phyloP scores from a whole-genome alignment of 1,140 invertebrate genomes.

The Dryas iulia region DNA sequence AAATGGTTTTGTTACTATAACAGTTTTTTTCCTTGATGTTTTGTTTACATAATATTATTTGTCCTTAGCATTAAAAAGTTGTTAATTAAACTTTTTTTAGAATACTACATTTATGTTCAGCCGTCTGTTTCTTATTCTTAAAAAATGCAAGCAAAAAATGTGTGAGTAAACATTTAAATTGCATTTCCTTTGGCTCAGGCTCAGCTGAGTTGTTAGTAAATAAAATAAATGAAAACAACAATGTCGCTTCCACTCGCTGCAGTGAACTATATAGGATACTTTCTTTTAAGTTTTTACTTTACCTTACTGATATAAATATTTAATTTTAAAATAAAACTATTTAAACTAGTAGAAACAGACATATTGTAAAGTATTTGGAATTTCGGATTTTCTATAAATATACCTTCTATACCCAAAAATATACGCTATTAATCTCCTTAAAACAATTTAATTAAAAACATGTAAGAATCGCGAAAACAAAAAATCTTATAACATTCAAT shows the following conservation, averaged over 20 bases:
- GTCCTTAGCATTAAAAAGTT: background rate
- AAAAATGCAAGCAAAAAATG: slow-evolving; percentile 3
- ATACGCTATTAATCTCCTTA: no score
- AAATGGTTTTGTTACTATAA: slow-evolving; percentile 7
- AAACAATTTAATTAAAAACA: no score
- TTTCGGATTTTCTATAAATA: no score
- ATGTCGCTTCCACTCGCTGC: slow-evolving; percentile 14
- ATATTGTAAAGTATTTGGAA: no score
- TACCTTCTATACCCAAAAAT: no score
- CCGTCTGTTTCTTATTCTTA: slow-evolving; percentile 2
- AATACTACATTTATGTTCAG: background rate
- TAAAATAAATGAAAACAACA: slow-evolving; percentile 25
- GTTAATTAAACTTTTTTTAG: background rate
- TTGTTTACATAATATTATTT: background rate
- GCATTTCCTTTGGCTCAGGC: slow-evolving; percentile 5
- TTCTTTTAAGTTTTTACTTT: slow-evolving; percentile 16
- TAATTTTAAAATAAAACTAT: no score
- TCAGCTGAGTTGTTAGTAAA: slow-evolving; percentile 18
- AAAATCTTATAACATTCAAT: no score
- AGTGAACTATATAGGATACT: slow-evolving; percentile 15
- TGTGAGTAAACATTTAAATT: slow-evolving; percentile 17
- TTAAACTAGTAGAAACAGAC: no score
- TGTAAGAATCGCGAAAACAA: no score
- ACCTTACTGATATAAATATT: slow-evolving; percentile 16
- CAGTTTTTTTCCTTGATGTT: background rate